phyloP scores from a whole-genome alignment of 2,797 vertebrate genomes.

The Spatula clypeata region DNA sequence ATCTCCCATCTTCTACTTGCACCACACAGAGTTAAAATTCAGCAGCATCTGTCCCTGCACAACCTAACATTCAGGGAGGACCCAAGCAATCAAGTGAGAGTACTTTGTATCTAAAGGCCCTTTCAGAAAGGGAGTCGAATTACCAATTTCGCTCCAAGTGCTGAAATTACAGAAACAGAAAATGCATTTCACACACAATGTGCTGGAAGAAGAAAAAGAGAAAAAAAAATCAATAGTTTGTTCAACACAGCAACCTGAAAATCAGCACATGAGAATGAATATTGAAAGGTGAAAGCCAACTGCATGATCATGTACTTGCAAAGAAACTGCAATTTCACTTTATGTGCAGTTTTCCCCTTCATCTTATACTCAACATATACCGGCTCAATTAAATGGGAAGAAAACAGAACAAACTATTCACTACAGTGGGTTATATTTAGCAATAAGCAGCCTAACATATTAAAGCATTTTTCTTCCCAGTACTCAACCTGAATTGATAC shows the following conservation, averaged over 20 bases:
- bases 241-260: slow-evolving; percentile 9
- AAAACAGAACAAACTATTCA: slow-evolving; percentile 4
- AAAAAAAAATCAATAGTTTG: neutral
- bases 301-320: neutral
- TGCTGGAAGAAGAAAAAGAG: neutral
- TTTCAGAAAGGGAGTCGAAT: slow-evolving; percentile 2
- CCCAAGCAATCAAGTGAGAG: neutral
- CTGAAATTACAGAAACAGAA: slow-evolving; percentile 22
- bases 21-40: neutral
- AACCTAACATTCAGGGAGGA: neutral
- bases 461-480: slow-evolving; percentile 33
- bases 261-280: neutral
- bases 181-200: neutral
- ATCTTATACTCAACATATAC: neutral
- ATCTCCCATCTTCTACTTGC: neutral
- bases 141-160: slow-evolving; percentile 21
- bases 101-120: neutral
- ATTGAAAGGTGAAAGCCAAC: slow-evolving; percentile 6
- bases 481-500: slow-evolving; percentile 48
- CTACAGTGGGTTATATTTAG: slow-evolving; percentile 44
- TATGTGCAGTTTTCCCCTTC: neutral
- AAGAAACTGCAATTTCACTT: slow-evolving; percentile 4
- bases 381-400: slow-evolving; percentile 18
- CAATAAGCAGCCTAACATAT: slow-evolving; percentile 23
- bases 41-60: neutral